phyloP scores from a whole-genome alignment of 2,113 vertebrate genomes.

The Lethenteron reissneri region DNA sequence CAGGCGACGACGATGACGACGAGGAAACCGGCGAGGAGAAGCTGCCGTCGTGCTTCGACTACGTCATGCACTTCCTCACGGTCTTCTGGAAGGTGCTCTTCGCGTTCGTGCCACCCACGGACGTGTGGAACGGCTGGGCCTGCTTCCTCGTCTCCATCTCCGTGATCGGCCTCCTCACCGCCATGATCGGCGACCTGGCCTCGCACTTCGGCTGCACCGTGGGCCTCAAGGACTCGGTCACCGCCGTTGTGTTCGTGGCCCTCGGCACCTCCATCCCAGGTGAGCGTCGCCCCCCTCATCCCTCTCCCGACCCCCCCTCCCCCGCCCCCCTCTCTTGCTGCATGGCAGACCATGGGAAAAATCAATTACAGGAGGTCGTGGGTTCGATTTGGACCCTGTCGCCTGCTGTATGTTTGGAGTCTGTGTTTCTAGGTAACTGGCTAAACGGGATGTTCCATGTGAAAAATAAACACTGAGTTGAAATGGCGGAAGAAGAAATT shows the following conservation, averaged over 20 bases:
- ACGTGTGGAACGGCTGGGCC: constrained; percentile 86
- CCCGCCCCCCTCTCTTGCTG: too few species aligned
- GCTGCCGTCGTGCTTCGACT: constrained; percentile 54
- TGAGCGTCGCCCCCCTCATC: constrained; percentile 14
- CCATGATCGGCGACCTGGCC: constrained; percentile 70
- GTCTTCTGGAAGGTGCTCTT: constrained; percentile 94
- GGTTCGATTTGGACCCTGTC: too few species aligned
- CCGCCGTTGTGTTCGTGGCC: constrained; percentile 72
- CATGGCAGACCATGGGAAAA: too few species aligned
- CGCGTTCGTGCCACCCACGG: constrained; percentile 77
- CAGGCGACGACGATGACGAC: constrained; percentile 40
- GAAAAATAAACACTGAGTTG: too few species aligned
- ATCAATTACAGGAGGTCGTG: too few species aligned
- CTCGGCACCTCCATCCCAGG: constrained; percentile 84
- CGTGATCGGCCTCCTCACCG: constrained; percentile 69
- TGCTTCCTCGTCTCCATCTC: constrained; percentile 70
- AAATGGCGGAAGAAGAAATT: too few species aligned
- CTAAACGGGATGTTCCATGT: too few species aligned
- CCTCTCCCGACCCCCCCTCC: too few species aligned
- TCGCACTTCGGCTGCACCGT: constrained; percentile 92
- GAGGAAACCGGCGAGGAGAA: constrained; percentile 60
- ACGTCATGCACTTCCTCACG: constrained; percentile 86
- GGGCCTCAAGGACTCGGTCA: constrained; percentile 81
- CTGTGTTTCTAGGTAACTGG: too few species aligned
- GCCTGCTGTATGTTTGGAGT: too few species aligned